Percentiles rank a stretch among this genome's conserved stretches.
These are phyloP conservation scores for Agrenia bidenticulata DNA, from an alignment of 2,888 invertebrate genomes.

Conservation along the genomic window DNA sequence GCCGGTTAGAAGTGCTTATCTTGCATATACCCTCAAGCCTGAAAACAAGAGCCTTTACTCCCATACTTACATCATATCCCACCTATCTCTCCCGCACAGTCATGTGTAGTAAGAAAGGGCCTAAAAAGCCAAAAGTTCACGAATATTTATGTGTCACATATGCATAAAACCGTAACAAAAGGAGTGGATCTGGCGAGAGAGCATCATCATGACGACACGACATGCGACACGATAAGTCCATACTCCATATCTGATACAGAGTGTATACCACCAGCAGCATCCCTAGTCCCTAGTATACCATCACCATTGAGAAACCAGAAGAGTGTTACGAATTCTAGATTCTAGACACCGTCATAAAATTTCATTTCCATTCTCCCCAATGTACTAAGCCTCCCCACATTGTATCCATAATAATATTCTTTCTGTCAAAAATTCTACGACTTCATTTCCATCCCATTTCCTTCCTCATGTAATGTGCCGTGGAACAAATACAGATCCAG, in stretches of 20 bases:
- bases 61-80: too few relatives aligned
- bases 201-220: conserved; percentile 15
- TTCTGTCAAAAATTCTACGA: conserved; percentile 43
- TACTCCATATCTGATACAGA: too few relatives aligned
- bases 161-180: conserved; percentile 24
- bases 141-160: conserved; percentile 24
- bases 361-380: conserved; percentile 45
- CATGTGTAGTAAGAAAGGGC: neutral
- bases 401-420: conserved; percentile 36
- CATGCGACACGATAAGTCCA: neutral
- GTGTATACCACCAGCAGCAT: too few relatives aligned
- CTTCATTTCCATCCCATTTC: conserved; percentile 50
- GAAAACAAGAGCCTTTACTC: too few relatives aligned
- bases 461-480: conserved; percentile 17
- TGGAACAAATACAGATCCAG: neutral
- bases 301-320: neutral
- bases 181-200: neutral
- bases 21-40: too few relatives aligned
- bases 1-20: too few relatives aligned
- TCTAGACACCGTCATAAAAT: conserved; percentile 43
- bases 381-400: conserved; percentile 25
- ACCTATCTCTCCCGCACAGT: too few relatives aligned
- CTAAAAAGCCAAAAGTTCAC: conserved; percentile 23
- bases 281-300: neutral
- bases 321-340: conserved; percentile 26